Percentiles rank a stretch among this genome's conserved stretches.
Conservation (phyloP, 2,113 vertebrate genomes). For the Paramormyrops kingsleyae region DNA sequence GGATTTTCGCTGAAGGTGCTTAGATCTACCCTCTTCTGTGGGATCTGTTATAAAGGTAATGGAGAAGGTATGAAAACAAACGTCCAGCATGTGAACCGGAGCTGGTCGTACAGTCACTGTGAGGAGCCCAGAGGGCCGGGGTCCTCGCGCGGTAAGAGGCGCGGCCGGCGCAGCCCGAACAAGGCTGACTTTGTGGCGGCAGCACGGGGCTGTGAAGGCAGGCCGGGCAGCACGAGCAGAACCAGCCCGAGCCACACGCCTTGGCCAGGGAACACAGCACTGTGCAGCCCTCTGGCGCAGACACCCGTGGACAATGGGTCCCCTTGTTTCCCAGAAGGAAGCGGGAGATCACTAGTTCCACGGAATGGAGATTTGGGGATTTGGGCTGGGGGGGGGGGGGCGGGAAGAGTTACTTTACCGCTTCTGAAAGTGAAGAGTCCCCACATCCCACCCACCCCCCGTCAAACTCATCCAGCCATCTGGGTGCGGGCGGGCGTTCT, state of each 20-base stretch:
- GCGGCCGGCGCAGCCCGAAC: conserved; percentile 13
- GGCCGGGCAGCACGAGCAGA: neutral
- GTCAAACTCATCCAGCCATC: conserved; percentile 20
- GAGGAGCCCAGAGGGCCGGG: neutral
- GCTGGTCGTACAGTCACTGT: conserved; percentile 28
- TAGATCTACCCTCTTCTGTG: neutral
- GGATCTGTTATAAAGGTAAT: neutral
- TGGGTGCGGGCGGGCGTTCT: conserved; percentile 16
- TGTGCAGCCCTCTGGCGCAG: conserved; percentile 12
- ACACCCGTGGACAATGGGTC: conserved; percentile 27
- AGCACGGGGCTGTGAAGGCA: conserved; percentile 2
- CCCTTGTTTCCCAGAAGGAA: conserved; percentile 29
- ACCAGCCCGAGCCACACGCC: conserved; percentile 23
- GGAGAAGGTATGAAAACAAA: neutral
- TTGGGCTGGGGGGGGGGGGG: neutral
- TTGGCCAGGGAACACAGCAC: conserved; percentile 30
- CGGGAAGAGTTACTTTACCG: neutral
- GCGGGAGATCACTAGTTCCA: conserved; percentile 6
- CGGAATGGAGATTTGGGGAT: neutral
- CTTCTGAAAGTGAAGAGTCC: conserved; percentile 10
- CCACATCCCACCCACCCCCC: too few relatives aligned
- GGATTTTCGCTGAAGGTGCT: neutral
- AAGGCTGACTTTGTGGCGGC: conserved; percentile 30
- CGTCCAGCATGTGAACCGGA: conserved; percentile 10
- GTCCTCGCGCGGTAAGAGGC: neutral